Evolutionary conservation across 2,113 vertebrate species (phyloP).

Genomic region (Mohoua ochrocephala): DNA sequence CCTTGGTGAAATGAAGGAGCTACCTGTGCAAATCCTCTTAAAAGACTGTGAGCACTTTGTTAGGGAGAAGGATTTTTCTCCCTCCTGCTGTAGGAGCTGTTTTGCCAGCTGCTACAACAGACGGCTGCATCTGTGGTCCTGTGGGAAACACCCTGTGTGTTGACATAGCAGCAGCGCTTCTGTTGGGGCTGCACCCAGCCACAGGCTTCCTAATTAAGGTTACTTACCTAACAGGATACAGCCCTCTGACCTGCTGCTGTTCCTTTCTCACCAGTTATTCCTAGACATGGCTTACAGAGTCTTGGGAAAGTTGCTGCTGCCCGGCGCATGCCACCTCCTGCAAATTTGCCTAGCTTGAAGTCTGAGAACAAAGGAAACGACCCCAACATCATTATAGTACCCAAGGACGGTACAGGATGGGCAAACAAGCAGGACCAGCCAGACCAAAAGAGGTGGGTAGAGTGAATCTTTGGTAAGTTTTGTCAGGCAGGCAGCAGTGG

Average conservation of each 20-base stretch:
- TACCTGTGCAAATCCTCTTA: not conserved
- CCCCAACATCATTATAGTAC: constrained; percentile 98
- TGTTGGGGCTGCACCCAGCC: not conserved
- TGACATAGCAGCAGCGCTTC: not conserved
- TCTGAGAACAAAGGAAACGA: constrained; percentile 99
- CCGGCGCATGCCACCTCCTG: constrained; percentile 98
- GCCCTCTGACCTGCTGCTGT: not conserved
- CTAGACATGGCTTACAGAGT: constrained; percentile 99
- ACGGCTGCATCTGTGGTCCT: not conserved
- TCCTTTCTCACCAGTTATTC: constrained; percentile 78
- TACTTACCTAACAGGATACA: not conserved
- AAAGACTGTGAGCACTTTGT: not conserved
- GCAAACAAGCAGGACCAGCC: constrained; percentile 99
- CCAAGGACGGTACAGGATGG: constrained; percentile 99
- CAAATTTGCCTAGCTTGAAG: constrained; percentile 98
- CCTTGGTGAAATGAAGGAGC: not conserved
- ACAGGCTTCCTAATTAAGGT: not conserved
- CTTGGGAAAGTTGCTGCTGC: constrained; percentile 99
- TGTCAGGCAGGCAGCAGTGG: not conserved
- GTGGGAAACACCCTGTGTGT: not conserved
- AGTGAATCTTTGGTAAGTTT: not conserved
- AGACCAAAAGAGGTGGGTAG: constrained; percentile 95
- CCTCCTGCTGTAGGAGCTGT: not conserved
- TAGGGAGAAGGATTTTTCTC: not conserved
- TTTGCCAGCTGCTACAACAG: not conserved